Percentiles rank a stretch among this genome's conserved stretches.
Evolutionary conservation across 2,888 invertebrate species (phyloP).

Genomic region (Lymantria dispar): DNA sequence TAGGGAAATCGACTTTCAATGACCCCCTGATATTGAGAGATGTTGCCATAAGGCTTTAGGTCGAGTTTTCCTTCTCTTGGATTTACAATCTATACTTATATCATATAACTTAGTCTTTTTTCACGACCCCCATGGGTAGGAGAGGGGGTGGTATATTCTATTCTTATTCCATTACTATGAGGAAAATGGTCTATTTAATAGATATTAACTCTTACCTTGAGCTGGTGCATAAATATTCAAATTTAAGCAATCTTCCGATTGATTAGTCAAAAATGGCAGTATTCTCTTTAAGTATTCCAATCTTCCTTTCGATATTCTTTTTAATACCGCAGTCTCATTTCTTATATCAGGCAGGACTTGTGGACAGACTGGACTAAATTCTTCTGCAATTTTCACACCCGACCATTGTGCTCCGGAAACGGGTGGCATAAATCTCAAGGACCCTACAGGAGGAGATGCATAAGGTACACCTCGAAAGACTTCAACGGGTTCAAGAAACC

Average conservation of each 20-base stretch:
- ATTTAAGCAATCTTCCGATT: conserved; percentile 98
- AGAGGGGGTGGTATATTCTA: too few species aligned
- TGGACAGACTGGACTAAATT: conserved; percentile 95
- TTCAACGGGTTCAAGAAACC: conserved; percentile 93
- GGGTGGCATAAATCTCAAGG: conserved; percentile 97
- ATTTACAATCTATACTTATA: too few species aligned
- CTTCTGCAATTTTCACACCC: conserved; percentile 93
- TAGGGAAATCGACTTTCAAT: too few species aligned
- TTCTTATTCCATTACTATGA: too few species aligned
- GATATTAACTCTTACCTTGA: conserved; percentile 86
- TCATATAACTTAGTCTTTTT: too few species aligned
- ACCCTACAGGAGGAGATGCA: conserved; percentile 94
- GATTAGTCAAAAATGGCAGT: conserved; percentile 92
- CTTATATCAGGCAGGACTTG: conserved; percentile 93
- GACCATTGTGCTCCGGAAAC: conserved; percentile 96
- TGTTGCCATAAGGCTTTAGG: too few species aligned
- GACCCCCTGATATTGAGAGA: too few species aligned
- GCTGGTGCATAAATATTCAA: conserved; percentile 98
- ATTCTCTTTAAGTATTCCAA: conserved; percentile 94
- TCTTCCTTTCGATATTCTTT: conserved; percentile 93
- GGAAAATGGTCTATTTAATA: too few species aligned
- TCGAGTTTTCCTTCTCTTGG: too few species aligned
- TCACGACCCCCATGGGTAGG: too few species aligned
- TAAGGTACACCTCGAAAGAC: conserved; percentile 97
- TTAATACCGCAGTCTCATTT: conserved; percentile 91